phyloP scores from a whole-genome alignment of 1,140 invertebrate genomes.

The Drosophila nannoptera region DNA sequence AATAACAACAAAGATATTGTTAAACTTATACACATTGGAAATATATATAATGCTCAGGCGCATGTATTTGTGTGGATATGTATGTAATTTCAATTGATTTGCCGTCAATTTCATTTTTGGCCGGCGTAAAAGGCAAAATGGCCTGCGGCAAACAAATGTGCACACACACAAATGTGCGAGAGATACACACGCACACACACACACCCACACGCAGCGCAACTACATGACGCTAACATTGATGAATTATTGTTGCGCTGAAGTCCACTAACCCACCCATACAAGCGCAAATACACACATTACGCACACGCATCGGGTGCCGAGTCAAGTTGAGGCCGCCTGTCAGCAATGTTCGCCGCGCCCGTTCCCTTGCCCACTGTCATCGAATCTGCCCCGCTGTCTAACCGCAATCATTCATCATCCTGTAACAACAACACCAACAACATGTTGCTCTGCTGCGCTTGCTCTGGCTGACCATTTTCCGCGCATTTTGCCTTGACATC shows the following conservation, averaged over 20 bases:
- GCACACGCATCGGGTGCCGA: constrained; percentile 58
- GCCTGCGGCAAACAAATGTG: constrained; percentile 17
- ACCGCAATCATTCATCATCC: constrained; percentile 73
- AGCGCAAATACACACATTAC: constrained; percentile 46
- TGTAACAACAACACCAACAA: constrained; percentile 33
- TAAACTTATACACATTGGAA: constrained; percentile 18
- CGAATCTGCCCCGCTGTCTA: constrained; percentile 30
- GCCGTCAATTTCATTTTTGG: constrained; percentile 70
- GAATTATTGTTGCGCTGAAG: constrained; percentile 59
- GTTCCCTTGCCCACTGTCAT: constrained; percentile 11
- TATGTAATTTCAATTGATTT: constrained; percentile 72
- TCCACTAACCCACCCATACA: constrained; percentile 11
- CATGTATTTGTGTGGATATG: not conserved
- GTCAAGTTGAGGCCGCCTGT: constrained; percentile 55
- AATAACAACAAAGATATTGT: constrained; percentile 26
- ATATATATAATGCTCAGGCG: constrained; percentile 7
- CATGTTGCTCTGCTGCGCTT: constrained; percentile 41
- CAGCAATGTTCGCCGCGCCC: constrained; percentile 50
- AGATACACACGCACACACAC: constrained; percentile 25
- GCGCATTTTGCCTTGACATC: constrained; percentile 63
- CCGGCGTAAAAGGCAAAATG: constrained; percentile 42
- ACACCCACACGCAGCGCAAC: constrained; percentile 1
- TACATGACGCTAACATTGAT: constrained; percentile 62
- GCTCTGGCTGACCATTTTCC: constrained; percentile 50
- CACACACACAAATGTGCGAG: constrained; percentile 9